Evolutionary conservation across 2,113 vertebrate genomes (phyloP).

Genomic region (Myotis yumanensis): DNA sequence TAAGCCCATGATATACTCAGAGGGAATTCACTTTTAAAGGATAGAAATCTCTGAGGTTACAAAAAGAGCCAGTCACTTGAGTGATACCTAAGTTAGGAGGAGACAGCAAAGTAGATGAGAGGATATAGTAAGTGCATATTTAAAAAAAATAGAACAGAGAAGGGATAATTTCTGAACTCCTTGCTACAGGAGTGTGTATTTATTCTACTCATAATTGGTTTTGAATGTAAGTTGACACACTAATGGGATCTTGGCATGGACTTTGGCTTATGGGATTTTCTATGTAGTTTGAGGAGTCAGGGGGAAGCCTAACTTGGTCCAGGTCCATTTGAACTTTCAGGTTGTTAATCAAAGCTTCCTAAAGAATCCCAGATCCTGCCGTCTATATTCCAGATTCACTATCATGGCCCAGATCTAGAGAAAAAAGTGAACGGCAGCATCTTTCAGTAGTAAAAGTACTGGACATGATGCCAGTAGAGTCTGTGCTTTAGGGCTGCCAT

Average conservation of each 20-base stretch:
- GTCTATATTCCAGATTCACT: background rate
- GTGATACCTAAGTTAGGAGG: background rate
- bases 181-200: background rate
- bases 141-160: background rate
- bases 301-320: background rate
- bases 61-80: background rate
- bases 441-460: background rate
- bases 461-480: background rate
- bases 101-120: background rate
- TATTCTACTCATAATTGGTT: background rate
- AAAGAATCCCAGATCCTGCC: background rate
- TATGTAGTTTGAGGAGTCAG: background rate
- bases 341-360: background rate
- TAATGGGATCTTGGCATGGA: constrained; percentile 8
- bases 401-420: background rate
- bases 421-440: background rate
- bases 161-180: background rate
- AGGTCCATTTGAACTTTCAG: background rate
- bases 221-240: constrained; percentile 21
- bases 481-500: background rate
- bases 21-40: background rate
- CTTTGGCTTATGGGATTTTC: constrained; percentile 24
- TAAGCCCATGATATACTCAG: background rate
- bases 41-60: background rate
- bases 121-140: background rate